A percentile compares a stretch with the other conserved stretches of the same genome.
Conservation (phyloP, 2,113 vertebrate genomes). For the Lamprologus tigripictilis region DNA sequence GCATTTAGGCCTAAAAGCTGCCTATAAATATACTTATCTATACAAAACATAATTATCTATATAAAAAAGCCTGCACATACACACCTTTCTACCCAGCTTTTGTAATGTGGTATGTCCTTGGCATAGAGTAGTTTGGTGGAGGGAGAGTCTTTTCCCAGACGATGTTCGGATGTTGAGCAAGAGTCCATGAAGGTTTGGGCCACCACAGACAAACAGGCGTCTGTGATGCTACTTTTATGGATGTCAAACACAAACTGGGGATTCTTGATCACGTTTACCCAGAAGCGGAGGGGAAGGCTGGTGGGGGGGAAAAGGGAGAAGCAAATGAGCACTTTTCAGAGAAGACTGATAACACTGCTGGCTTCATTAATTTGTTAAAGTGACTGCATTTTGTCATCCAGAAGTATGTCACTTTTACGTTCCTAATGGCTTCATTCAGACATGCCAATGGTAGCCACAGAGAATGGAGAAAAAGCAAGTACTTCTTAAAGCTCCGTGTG, state of each 20-base stretch:
- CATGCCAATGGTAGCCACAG: neutral
- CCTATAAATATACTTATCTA: neutral
- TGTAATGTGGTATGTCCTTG: conserved; percentile 97
- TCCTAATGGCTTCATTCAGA: neutral
- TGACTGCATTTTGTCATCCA: neutral
- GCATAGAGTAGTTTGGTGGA: conserved; percentile 93
- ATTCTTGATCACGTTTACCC: conserved; percentile 97
- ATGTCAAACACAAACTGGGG: conserved; percentile 96
- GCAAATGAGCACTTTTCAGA: neutral
- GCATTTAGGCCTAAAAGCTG: neutral
- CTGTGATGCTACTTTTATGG: conserved; percentile 93
- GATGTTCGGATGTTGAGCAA: conserved; percentile 90
- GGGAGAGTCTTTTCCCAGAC: conserved; percentile 90
- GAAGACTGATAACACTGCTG: neutral
- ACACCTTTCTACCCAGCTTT: conserved; percentile 94
- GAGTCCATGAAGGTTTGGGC: conserved; percentile 97
- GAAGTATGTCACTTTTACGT: neutral
- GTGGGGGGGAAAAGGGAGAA: neutral
- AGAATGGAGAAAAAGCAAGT: neutral
- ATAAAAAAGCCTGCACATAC: neutral
- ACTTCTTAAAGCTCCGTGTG: neutral
- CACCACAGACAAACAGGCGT: conserved; percentile 91
- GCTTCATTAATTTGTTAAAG: neutral
- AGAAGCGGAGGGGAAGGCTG: conserved; percentile 91
- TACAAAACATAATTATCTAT: neutral